Percentiles rank a stretch among this genome's conserved stretches.
Evolutionary conservation across 2,113 vertebrate genomes (phyloP).

Genomic region (Morone saxatilis): DNA sequence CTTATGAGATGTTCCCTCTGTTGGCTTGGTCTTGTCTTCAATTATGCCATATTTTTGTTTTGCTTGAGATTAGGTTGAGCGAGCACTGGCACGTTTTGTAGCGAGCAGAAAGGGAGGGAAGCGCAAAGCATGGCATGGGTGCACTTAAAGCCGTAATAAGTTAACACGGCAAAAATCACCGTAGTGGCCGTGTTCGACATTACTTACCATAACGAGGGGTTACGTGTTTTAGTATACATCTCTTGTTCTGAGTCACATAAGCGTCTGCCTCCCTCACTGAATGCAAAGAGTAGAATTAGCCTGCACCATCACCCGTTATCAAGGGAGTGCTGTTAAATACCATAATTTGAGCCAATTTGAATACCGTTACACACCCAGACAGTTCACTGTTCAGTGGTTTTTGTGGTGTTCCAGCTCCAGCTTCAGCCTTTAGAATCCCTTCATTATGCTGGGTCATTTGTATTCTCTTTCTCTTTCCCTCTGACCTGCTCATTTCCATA

Average conservation of each 20-base stretch:
- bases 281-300: conserved; percentile 61
- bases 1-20: conserved; percentile 50
- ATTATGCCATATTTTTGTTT: conserved; percentile 62
- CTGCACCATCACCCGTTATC: conserved; percentile 68
- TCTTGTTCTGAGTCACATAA: conserved; percentile 46
- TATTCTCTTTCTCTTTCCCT: conserved; percentile 65
- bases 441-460: conserved; percentile 73
- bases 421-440: conserved; percentile 52
- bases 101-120: not conserved
- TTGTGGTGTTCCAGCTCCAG: conserved; percentile 37
- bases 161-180: conserved; percentile 1
- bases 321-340: conserved; percentile 71
- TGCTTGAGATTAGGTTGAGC: conserved; percentile 52
- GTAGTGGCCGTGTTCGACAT: not conserved
- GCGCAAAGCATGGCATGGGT: not conserved
- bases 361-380: conserved; percentile 61
- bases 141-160: conserved; percentile 17
- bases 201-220: conserved; percentile 16
- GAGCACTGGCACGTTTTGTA: conserved; percentile 26
- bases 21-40: conserved; percentile 56
- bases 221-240: conserved; percentile 44
- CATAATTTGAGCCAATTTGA: conserved; percentile 72
- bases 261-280: conserved; percentile 38
- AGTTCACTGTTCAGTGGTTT: conserved; percentile 57
- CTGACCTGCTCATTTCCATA: conserved; percentile 73